Evolutionary conservation across 2,113 vertebrate species (phyloP), one percentile per base, ranked within the genome.

Genomic region (Oncorhynchus masou): DNA sequence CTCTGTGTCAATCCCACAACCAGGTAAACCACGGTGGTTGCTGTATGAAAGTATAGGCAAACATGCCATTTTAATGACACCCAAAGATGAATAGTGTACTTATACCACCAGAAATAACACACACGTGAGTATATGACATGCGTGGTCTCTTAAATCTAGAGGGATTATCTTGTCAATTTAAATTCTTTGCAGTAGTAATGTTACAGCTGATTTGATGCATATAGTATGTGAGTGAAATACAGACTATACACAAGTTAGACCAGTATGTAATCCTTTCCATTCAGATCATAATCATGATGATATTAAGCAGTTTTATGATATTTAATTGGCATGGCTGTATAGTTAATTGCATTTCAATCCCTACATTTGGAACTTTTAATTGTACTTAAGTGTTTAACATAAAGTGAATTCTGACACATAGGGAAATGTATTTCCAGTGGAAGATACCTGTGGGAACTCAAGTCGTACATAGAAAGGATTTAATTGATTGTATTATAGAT

Each of bases 21-120:
- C 51, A 34, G 71, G 11, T 13, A 20, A 13, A 65, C 72, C 9
- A 39, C 3, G 5, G 7, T 5, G 59, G 19, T 22, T n/a, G 59
- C 3, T n/a, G 54, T 62, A 34, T 73, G 72, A 62, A 74, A 13
- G 59, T 74, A 48, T 74, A 54, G 20, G 59, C 72, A 65, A 48
- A 12, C 31, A 64, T 65, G 20, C 31, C 45, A 45, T 74, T 62
- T 74, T 65, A 64, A 65, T 74, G 39, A 74, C 60, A 39, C n/a
- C 20, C 59, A 62, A 13, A 62, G 59, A 22, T 22, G 59, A 62
- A 62, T 22, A 24, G 59, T 22, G 16, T 54, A 16, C 5, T 8
- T 62, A 62, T 16, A 19, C 13, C 51, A 62, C 9, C 59, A 62
- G 59, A 62, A 9, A 11, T 22, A 62, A 62, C 24, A 16, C 59